Percentiles rank a stretch among this genome's conserved stretches.
phyloP scores from a whole-genome alignment of 2,113 vertebrate species.

The Pedionomus torquatus region DNA sequence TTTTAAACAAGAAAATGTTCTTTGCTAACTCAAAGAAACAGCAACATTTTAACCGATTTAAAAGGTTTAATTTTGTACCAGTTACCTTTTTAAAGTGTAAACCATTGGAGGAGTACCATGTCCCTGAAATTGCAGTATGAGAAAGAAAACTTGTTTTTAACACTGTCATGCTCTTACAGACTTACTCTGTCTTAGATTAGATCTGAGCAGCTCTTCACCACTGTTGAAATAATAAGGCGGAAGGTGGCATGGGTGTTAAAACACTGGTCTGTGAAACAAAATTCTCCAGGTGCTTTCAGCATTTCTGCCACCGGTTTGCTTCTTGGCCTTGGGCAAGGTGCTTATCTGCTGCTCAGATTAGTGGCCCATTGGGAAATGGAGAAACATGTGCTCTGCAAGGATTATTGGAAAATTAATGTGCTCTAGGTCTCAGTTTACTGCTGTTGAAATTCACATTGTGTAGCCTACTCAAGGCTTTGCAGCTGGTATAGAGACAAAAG shows the following conservation, averaged over 20 bases:
- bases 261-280: not conserved
- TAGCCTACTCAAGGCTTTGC: not conserved
- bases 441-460: not conserved
- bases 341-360: constrained; percentile 20
- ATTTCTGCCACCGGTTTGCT: not conserved
- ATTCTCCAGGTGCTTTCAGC: not conserved
- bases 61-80: not conserved
- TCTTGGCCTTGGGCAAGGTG: constrained; percentile 29
- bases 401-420: constrained; percentile 32
- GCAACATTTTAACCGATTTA: not conserved
- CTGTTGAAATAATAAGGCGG: not conserved
- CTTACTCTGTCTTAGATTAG: constrained; percentile 48
- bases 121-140: not conserved
- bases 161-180: not conserved
- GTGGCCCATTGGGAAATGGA: not conserved
- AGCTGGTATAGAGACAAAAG: not conserved
- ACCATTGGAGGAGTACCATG: not conserved
- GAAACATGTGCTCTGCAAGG: not conserved
- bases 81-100: not conserved
- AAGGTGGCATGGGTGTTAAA: not conserved
- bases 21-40: not conserved
- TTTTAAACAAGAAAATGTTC: not conserved
- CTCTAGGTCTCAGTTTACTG: not conserved
- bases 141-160: constrained; percentile 2
- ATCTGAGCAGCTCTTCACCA: constrained; percentile 21